Conservation (phyloP, 2,888 invertebrate genomes). For the Platypus cylindrus region DNA sequence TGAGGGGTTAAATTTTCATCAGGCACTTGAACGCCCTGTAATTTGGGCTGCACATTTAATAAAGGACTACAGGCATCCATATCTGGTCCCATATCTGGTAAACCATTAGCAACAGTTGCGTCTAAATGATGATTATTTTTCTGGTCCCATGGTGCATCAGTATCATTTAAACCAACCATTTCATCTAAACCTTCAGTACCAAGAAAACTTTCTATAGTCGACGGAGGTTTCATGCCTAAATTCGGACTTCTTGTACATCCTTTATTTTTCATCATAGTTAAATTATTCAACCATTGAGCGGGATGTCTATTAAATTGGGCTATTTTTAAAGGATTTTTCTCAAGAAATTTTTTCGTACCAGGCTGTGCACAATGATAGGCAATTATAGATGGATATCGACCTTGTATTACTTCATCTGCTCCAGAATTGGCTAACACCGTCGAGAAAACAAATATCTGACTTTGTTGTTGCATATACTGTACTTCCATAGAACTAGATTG, state of each 20-base stretch:
- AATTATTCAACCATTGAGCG: conserved; percentile 66
- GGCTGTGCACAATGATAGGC: conserved; percentile 93
- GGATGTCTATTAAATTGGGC: conserved; percentile 75
- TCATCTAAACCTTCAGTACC: conserved; percentile 35
- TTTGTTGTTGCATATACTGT: conserved; percentile 88
- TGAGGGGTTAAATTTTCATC: conserved; percentile 94
- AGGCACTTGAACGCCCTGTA: conserved; percentile 75
- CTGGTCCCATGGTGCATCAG: conserved; percentile 42
- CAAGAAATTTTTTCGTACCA: conserved; percentile 86
- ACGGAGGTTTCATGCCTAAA: conserved; percentile 32
- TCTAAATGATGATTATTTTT: conserved; percentile 33
- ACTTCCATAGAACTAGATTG: conserved; percentile 74
- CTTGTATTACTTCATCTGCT: conserved; percentile 81
- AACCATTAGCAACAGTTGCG: conserved; percentile 33
- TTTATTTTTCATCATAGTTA: conserved; percentile 63
- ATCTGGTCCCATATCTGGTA: conserved; percentile 33
- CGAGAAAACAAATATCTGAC: conserved; percentile 95
- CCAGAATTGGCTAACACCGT: conserved; percentile 89
- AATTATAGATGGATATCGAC: conserved; percentile 84
- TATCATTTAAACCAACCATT: conserved; percentile 31
- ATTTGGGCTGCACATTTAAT: conserved; percentile 43
- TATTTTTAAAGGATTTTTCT: conserved; percentile 82
- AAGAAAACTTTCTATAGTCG: conserved; percentile 32
- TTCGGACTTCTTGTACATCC: conserved; percentile 44
- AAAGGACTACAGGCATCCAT: conserved; percentile 41